Evolutionary conservation across 2,113 vertebrate species (phyloP), one percentile per base, ranked within the genome.

Genomic region (Phrynosoma platyrhinos): DNA sequence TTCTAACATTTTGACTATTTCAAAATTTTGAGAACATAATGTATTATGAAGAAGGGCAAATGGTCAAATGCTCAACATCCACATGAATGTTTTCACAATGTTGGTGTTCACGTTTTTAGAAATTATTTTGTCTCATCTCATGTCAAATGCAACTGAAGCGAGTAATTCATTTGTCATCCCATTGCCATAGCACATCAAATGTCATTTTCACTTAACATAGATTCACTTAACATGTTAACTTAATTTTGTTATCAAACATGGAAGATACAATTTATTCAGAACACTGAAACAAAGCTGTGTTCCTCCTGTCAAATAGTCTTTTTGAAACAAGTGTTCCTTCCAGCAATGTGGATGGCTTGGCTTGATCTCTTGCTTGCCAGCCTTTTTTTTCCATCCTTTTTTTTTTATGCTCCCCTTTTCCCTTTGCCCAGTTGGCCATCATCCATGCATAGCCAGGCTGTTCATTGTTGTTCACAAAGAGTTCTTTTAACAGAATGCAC

Each of bases 241-340:
- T 32, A 62, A 75, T 82, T 74, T 21, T 25, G 52, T 52, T 74
- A 62, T 72, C 78, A 87, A 74, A 72, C 58, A 21, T 42, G 42
- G 32, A 80, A 36, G 47, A 36, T 27, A 27, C 32, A 23, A 36
- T 36, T 25, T 18, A 64, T 47, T 47, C 27, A 82, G 32, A 55
- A 71, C 23, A 10, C 69, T 69, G 25, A 93, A 86, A 93, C 90
- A 88, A 12, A 9, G 87, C 84, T 85, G 1, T 84, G 79, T 87
- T 92, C 76, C 14, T 82, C 55, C 69, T 20, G 52, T 72, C 18
- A 66, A 71, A 72, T 53, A 78, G 81, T 47, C 12, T 10, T 77
- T 82, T 82, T 75, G 25, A 82, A 76, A 25, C 4, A 25, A 87
- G 3, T 6, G 10, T 32, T 47, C 4, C 25, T 36, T 77, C 74